Evolutionary conservation across 2,113 vertebrate species (phyloP), one percentile per base, ranked within the genome.

Genomic region (Festucalex cinctus): DNA sequence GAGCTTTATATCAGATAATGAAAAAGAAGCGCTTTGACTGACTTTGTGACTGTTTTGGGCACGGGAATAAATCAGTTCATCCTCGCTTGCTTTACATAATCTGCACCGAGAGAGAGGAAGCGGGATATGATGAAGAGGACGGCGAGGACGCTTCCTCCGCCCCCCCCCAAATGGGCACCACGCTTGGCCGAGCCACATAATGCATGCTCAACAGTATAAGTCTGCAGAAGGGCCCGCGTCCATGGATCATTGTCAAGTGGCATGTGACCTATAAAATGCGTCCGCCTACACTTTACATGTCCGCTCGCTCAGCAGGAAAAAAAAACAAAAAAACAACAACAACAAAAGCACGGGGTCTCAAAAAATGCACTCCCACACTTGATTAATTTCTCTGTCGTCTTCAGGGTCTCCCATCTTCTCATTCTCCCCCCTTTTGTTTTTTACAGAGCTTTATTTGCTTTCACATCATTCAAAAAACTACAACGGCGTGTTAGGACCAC

Each of bases 231-330:
- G 80, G 63, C 78, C 79, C 71, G 76, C 70, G 64, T 86, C 85
- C 75, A 87, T 91, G 90, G 84, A 91, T 92, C 88, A 90, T 83
- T 79, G 80, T 81, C 82, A 86, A 86, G 72, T 86, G 90, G 86
- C 88, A 84, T 90, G 80, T 84, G 90, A 91, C 90, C 88, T 90
- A 89, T 90, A 84, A 84, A 69, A 26, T 5, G 14, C 1, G 37
- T 68, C 71, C 70, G 75, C 76, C 78, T 81, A 76, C 80, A 78
- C 71, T 68, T 78, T 78, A 70, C 72, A 69, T 75, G 82, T 87
- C 88, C 75, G 73, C 79, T 70, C 80, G 83, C 87, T 91, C 88
- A 90, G 88, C 90, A 90, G 76, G 85, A 91, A 87, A 64, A 81
- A 73, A 81, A 84, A 73, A 80, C 72, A 59, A n/a, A 59, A 59